Evolutionary conservation across 30 jellyfish, hydroid and myxozoan species (phyloP).

Genomic region (Pseudorhiza aurosa): DNA sequence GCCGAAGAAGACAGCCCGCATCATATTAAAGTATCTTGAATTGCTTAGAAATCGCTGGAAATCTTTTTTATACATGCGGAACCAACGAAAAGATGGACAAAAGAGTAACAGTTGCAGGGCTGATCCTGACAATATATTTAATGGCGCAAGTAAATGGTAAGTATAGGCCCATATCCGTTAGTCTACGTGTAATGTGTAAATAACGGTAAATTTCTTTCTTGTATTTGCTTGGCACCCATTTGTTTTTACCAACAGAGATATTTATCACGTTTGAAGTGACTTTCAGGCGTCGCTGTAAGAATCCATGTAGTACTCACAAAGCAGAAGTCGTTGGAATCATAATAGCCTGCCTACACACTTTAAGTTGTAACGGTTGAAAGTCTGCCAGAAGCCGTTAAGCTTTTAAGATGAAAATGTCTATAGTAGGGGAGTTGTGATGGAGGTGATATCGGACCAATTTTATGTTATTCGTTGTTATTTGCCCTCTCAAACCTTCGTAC

Average conservation of each 20-base stretch:
- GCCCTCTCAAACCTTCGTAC: too few relatives aligned
- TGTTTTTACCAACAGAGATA: not conserved
- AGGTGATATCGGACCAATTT: too few relatives aligned
- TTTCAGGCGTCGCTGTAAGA: too few relatives aligned
- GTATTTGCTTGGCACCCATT: conserved; percentile 4
- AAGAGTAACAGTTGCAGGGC: not conserved
- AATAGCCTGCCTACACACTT: too few relatives aligned
- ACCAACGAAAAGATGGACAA: conserved; percentile 5
- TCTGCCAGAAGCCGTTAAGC: too few relatives aligned
- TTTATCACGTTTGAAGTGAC: not conserved
- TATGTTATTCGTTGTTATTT: too few relatives aligned
- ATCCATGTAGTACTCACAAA: too few relatives aligned
- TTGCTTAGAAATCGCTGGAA: not conserved
- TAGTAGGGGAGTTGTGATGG: too few relatives aligned
- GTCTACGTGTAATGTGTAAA: not conserved
- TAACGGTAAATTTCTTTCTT: conserved; percentile 5
- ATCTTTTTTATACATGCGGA: not conserved
- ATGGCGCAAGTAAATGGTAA: conserved; percentile 27
- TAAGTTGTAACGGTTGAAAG: too few relatives aligned
- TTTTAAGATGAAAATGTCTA: too few relatives aligned
- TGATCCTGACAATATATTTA: not conserved
- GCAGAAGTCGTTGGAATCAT: too few relatives aligned
- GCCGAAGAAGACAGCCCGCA: conserved; percentile 11
- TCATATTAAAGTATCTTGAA: not conserved
- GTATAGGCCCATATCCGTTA: conserved; percentile 24